These are phyloP conservation scores for Strigamia maritima DNA, from an alignment of 2,888 invertebrate genomes.

Conservation along the genomic window DNA sequence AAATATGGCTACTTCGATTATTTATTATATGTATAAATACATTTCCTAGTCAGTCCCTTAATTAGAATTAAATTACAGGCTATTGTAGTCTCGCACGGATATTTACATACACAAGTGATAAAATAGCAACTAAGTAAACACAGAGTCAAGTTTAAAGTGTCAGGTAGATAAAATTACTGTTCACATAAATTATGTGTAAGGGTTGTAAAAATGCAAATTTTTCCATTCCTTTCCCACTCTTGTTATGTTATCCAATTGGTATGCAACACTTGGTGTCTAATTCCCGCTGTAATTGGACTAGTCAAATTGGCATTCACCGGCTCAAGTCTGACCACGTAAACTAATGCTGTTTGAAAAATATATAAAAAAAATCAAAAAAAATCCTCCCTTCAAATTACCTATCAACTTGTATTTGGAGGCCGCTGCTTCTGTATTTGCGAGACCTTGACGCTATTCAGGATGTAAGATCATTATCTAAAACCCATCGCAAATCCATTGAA, in stretches of 20 bases:
- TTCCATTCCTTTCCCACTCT: background rate
- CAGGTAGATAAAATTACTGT: slow-evolving; percentile 10
- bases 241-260: background rate
- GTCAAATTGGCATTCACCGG: background rate
- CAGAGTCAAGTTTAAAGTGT: slow-evolving; percentile 11
- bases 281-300: slow-evolving; percentile 16
- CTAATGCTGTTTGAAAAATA: background rate
- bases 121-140: slow-evolving; percentile 21
- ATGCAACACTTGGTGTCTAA: slow-evolving; percentile 15
- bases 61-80: slow-evolving; percentile 3
- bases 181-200: background rate
- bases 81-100: background rate
- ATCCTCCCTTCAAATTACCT: background rate
- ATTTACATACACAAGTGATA: background rate
- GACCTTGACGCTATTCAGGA: background rate
- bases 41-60: background rate
- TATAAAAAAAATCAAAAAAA: background rate
- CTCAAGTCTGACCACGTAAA: background rate
- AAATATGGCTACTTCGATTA: background rate
- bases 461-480: background rate
- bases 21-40: background rate
- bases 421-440: background rate
- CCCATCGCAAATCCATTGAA: background rate
- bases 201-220: background rate
- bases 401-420: background rate